A percentile compares a stretch with the other conserved stretches of the same genome.
Conservation (phyloP, 2,113 vertebrate genomes). For the Phylloscopus trochiloides region DNA sequence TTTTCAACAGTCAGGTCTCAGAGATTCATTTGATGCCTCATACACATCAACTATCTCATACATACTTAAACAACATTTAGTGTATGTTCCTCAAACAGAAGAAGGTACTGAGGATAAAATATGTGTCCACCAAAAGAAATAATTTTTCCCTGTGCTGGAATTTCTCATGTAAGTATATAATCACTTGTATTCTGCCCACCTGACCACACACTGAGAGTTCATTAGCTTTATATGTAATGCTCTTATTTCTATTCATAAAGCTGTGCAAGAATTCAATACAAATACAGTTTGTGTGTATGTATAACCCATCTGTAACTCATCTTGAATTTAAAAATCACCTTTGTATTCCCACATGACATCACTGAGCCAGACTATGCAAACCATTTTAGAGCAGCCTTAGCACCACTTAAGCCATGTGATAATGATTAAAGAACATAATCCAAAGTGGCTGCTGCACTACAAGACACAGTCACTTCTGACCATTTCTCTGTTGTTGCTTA, state of each 20-base stretch:
- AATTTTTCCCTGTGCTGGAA: background rate
- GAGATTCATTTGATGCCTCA: constrained; percentile 21
- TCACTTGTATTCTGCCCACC: background rate
- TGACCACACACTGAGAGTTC: background rate
- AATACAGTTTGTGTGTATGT: background rate
- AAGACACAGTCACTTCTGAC: background rate
- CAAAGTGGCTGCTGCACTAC: background rate
- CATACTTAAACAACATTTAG: constrained; percentile 31
- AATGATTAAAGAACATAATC: background rate
- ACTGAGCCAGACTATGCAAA: background rate
- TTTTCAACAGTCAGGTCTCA: constrained; percentile 3
- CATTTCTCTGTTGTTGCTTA: background rate
- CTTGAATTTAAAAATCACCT: background rate
- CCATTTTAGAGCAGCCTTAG: background rate
- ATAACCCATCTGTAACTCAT: background rate
- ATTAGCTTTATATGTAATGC: background rate
- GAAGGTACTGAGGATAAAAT: background rate
- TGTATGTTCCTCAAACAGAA: background rate
- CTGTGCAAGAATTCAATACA: background rate
- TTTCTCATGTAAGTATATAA: background rate
- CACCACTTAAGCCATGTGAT: background rate
- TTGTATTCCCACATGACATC: background rate
- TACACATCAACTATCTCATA: constrained; percentile 7
- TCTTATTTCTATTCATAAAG: background rate
- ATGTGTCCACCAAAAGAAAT: background rate